Conservation (phyloP, 2,888 invertebrate genomes). For the Lasiommata megera region DNA sequence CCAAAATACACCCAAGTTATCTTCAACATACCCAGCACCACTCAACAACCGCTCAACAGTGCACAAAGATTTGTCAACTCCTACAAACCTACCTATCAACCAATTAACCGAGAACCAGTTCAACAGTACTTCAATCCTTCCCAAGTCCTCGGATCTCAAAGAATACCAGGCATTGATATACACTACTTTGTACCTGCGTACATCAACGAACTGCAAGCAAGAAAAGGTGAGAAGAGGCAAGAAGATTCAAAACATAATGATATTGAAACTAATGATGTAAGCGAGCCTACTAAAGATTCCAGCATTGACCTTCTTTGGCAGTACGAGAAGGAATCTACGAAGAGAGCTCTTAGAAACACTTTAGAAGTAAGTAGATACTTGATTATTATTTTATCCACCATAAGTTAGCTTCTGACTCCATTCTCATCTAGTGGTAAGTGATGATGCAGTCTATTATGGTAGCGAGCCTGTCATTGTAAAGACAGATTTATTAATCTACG, state of each 20-base stretch:
- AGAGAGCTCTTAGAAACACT: conserved; percentile 51
- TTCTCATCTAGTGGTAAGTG: too few species aligned
- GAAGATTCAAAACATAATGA: conserved; percentile 64
- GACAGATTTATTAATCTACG: too few species aligned
- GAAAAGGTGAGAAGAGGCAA: conserved; percentile 45
- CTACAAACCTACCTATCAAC: conserved; percentile 54
- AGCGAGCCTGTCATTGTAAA: too few species aligned
- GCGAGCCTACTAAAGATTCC: conserved; percentile 44
- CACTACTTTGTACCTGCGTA: conserved; percentile 66
- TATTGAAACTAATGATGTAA: conserved; percentile 56
- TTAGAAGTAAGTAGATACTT: conserved; percentile 51
- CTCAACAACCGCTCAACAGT: conserved; percentile 51
- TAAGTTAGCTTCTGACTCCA: too few species aligned
- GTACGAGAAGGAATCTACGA: conserved; percentile 62
- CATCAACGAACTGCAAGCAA: conserved; percentile 42
- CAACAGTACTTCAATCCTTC: conserved; percentile 53
- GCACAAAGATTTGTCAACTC: conserved; percentile 70
- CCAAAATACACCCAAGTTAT: conserved; percentile 66
- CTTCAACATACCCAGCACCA: conserved; percentile 44
- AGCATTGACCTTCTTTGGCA: conserved; percentile 64
- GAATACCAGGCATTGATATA: conserved; percentile 64
- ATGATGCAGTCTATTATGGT: too few species aligned
- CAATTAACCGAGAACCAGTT: conserved; percentile 43
- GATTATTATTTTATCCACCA: too few species aligned
- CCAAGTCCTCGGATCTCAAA: conserved; percentile 63